These are phyloP conservation scores for Ernsta delagoae DNA, from an alignment of 2,888 invertebrate genomes.

Conservation along the genomic window DNA sequence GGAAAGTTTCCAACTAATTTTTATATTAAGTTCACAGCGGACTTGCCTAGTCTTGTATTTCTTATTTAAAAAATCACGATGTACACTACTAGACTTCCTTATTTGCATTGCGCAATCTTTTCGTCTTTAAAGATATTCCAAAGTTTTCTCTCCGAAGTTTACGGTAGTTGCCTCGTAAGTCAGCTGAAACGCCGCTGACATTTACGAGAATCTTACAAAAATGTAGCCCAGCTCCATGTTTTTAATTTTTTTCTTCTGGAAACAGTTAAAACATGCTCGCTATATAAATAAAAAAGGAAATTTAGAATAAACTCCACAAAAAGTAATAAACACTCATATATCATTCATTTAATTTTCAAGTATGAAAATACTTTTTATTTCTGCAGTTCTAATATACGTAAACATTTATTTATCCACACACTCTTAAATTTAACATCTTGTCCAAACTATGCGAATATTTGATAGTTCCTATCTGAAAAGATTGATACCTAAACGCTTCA, in stretches of 20 bases:
- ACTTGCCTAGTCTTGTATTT: constrained; percentile 45
- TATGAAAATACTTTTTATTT: too few relatives aligned
- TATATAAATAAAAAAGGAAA: too few relatives aligned
- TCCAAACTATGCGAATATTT: too few relatives aligned
- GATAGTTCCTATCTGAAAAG: too few relatives aligned
- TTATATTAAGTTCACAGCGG: constrained; percentile 56
- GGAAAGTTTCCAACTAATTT: constrained; percentile 57
- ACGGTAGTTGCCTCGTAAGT: constrained; percentile 70
- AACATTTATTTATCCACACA: too few relatives aligned
- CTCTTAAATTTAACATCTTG: too few relatives aligned
- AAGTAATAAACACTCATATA: too few relatives aligned
- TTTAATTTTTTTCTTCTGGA: neutral
- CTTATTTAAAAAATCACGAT: constrained; percentile 55
- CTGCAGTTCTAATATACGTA: too few relatives aligned
- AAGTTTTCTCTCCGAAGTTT: constrained; percentile 72
- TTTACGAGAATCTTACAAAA: constrained; percentile 48
- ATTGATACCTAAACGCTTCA: neutral
- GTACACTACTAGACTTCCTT: constrained; percentile 59
- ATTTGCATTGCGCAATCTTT: constrained; percentile 63
- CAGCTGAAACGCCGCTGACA: constrained; percentile 53
- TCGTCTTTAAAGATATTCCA: constrained; percentile 65
- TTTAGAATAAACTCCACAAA: too few relatives aligned
- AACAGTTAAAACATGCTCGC: neutral
- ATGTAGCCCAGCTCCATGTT: neutral
- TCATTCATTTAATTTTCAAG: too few relatives aligned